Evolutionary conservation across 2,888 invertebrate species (phyloP), one percentile per base, ranked within the genome.

Genomic region (Drosophila vallismaia): DNA sequence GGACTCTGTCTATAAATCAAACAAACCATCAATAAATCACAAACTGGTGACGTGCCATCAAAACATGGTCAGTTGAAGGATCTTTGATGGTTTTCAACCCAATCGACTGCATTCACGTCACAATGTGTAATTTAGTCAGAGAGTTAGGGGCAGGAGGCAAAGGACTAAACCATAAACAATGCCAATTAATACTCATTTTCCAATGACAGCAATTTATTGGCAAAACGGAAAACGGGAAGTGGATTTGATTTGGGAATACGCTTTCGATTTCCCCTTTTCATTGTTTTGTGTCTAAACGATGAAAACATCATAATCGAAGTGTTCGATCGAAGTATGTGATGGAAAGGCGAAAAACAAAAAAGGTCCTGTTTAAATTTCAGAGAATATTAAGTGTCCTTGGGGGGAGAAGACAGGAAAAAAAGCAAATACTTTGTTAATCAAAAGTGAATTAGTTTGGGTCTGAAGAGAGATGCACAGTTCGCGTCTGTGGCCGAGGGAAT

Each of bases 21-120:
- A 49, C 24, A 59, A 45, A 31, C 74, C 62, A 70, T 50, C 53
- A 70, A 83, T 83, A 85, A 86, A 83, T 86, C 80, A 83, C 53
- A 59, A 50, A 52, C 76, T 57, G 67, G 63, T 83, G 75, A 66
- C 68, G 64, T 42, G 60, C 49, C 75, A 64, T 71, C 72, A 67
- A 69, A 46, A 52, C 78, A 57, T 4, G 33, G 26, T 28, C 31
- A 14, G 7, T 38, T 9, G 8, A 3, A n/a, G 7, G 31, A 26
- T 36, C 29, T 36, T 9, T 8, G 29, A 28, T 26, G 56, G 54
- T 28, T 28, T 38, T 9, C 10, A 0, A 24, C 31, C 12, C 7
- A 19, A 4, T 9, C 28, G 52, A 46, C 67, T 53, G 67, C 53
- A 64, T 52, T 45, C 67, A 53, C 36, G 45, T 44, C 66, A 52